Evolutionary conservation across 2,888 invertebrate species (phyloP), one percentile per base, ranked within the genome.

Genomic region (Crepidodera aurea): DNA sequence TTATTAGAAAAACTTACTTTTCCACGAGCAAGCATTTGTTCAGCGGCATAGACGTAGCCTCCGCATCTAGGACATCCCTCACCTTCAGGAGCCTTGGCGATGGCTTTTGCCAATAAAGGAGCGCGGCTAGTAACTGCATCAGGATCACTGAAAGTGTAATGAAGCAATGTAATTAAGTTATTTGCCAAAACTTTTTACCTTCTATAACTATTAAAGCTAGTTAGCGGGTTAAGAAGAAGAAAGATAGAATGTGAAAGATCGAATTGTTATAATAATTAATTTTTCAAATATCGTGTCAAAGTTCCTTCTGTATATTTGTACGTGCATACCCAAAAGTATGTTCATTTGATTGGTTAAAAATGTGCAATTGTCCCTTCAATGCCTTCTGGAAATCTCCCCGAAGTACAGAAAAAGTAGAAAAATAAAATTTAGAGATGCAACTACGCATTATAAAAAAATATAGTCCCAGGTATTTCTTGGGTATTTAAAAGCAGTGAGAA

Each of bases 1-100:
- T n/a, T n/a, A n/a, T n/a, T n/a, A n/a, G n/a, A n/a, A n/a, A 39
- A 67, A 85, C 88, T 90, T 85, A 94, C 93, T 86, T 90, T 87
- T 85, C 93, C 93, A 80, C 93, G 88, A 71, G 94, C 94, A 77
- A 94, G 85, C 93, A 94, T 94, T 83, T 94, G 93, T 83, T 95
- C 94, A 64, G 94, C 94, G 67, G 93, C 93, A 82, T 94, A 95
- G 56, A 94, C 94, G 79, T 83, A 93, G 68, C 94, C 93, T 68
- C 94, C 94, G 79, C 94, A 94, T 74, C 94, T 86, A 25, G 94
- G 94, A 77, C 94, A 94, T 65, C 93, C 94, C 81, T 92, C 87
- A 54, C 93, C 93, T 72, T 91, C 90, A 37, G 92, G 92, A 51
- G 93, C 93, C 82, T 89, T 91, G 25, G 91, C 91, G 78, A 91